Conservation (phyloP, 2,113 vertebrate species). For the Vombatus ursinus region DNA sequence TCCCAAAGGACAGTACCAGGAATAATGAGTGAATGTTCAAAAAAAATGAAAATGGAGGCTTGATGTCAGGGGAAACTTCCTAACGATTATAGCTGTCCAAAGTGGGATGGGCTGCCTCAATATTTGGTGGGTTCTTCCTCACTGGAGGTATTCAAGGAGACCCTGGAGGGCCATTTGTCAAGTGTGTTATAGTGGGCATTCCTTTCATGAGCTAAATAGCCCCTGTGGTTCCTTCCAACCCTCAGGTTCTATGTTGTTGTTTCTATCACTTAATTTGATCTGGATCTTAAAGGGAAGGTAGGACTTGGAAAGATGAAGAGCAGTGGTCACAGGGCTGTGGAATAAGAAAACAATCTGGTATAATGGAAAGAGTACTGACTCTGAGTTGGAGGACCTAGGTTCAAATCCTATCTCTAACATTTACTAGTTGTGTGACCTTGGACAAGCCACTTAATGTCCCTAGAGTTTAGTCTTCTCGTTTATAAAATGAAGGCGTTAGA, state of each 20-base stretch:
- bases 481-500: not conserved
- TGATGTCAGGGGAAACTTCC: not conserved
- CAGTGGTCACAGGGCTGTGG: not conserved
- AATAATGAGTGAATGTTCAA: not conserved
- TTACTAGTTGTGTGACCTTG: not conserved
- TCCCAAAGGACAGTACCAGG: not conserved
- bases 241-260: not conserved
- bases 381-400: not conserved
- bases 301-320: not conserved
- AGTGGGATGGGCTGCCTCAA: not conserved
- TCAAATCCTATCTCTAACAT: not conserved
- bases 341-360: not conserved
- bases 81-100: not conserved
- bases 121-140: not conserved
- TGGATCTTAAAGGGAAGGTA: not conserved
- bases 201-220: not conserved
- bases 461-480: not conserved
- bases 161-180: not conserved
- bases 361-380: not conserved
- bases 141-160: not conserved
- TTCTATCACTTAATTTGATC: not conserved
- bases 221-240: not conserved
- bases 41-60: not conserved
- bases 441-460: not conserved
- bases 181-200: not conserved